Percentiles rank a stretch among this genome's conserved stretches.
phyloP scores from a whole-genome alignment of 2,797 vertebrate genomes.

The Bovichtus diacanthus region DNA sequence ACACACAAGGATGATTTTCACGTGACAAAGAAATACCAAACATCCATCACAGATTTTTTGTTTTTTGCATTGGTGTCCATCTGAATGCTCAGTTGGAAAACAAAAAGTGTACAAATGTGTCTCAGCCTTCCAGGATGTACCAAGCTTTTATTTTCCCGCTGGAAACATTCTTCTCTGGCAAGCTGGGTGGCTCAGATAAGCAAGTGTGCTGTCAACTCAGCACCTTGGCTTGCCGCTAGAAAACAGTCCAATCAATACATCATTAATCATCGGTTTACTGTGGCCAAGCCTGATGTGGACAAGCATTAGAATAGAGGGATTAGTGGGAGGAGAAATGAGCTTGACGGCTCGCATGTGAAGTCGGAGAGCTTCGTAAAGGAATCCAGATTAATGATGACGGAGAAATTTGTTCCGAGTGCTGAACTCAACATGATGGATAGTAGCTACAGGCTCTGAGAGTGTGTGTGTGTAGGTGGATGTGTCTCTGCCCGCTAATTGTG shows the following conservation, averaged over 20 bases:
- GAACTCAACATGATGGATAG: constrained; percentile 44
- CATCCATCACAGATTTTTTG: constrained; percentile 35
- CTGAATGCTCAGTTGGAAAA: constrained; percentile 45
- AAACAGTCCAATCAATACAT: constrained; percentile 84
- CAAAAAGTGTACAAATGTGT: constrained; percentile 69
- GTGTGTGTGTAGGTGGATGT: background rate
- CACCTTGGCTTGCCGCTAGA: constrained; percentile 73
- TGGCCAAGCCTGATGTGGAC: constrained; percentile 76
- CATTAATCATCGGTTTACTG: constrained; percentile 85
- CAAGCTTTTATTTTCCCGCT: constrained; percentile 54
- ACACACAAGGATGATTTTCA: constrained; percentile 12
- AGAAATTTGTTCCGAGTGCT: constrained; percentile 39
- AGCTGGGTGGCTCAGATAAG: constrained; percentile 83
- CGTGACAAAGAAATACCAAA: constrained; percentile 20
- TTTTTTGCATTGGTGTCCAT: constrained; percentile 6
- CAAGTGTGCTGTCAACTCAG: constrained; percentile 80
- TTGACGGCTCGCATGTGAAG: constrained; percentile 52
- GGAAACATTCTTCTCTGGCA: constrained; percentile 73
- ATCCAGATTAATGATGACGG: constrained; percentile 60
- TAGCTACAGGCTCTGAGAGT: background rate
- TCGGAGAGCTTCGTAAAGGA: constrained; percentile 26
- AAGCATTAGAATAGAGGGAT: constrained; percentile 83
- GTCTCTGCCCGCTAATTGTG: constrained; percentile 1
- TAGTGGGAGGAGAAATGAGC: constrained; percentile 66
- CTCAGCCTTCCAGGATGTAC: constrained; percentile 28